Evolutionary conservation across 64 coral and sea anemone species (phyloP).

Genomic region (Porites australiensis): DNA sequence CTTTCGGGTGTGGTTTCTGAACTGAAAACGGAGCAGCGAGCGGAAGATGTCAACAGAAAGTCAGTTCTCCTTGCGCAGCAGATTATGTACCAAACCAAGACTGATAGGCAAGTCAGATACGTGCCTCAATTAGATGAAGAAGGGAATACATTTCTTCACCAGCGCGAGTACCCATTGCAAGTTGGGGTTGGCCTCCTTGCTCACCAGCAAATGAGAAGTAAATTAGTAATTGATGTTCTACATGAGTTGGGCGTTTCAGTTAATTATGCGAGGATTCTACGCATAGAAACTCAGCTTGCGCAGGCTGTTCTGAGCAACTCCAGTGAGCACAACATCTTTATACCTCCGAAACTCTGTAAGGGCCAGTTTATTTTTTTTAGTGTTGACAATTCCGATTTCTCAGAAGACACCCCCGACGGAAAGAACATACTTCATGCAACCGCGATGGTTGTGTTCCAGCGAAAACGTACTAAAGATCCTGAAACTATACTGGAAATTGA

Average conservation of each 20-base stretch:
- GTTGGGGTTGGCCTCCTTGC: not conserved
- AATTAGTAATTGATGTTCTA: constrained; percentile 5
- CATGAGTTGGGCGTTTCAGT: constrained; percentile 22
- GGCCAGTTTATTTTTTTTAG: constrained; percentile 15
- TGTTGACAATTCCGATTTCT: constrained; percentile 59
- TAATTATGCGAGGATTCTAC: constrained; percentile 12
- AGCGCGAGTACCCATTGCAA: no score
- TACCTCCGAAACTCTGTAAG: constrained; percentile 4
- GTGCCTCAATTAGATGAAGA: constrained; percentile 22
- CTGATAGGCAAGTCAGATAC: constrained; percentile 31
- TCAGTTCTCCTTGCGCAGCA: constrained; percentile 20
- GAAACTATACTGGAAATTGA: no score
- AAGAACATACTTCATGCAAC: constrained; percentile 65
- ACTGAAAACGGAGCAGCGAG: constrained; percentile 23
- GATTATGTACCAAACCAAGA: not conserved
- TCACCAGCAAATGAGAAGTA: not conserved
- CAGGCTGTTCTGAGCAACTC: constrained; percentile 1
- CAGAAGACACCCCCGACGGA: constrained; percentile 44
- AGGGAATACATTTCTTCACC: not conserved
- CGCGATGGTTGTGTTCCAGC: constrained; percentile 44
- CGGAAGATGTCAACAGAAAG: constrained; percentile 19
- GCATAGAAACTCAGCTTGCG: constrained; percentile 53
- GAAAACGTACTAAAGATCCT: not conserved
- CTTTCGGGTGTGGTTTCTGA: constrained; percentile 40
- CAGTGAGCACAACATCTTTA: constrained; percentile 32